Evolutionary conservation across 2,888 invertebrate species (phyloP).

Genomic region (Xanthorhoe spadicearia): DNA sequence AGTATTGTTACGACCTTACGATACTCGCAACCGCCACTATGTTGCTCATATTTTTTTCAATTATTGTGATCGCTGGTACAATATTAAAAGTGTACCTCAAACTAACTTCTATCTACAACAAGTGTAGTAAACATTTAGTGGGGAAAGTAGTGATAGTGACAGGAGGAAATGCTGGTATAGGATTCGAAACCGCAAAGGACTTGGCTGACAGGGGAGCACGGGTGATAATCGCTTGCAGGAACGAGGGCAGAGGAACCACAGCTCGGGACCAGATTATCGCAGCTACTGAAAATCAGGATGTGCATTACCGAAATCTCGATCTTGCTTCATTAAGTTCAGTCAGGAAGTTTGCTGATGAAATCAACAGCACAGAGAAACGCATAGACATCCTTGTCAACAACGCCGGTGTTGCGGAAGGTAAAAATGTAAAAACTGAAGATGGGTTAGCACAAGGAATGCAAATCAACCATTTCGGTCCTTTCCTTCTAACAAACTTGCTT

Average conservation of each 20-base stretch:
- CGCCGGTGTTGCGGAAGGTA: slow-evolving; percentile 77
- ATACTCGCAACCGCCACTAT: slow-evolving; percentile 5
- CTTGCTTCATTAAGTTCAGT: slow-evolving; percentile 82
- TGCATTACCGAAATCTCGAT: slow-evolving; percentile 75
- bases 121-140: slow-evolving; percentile 80
- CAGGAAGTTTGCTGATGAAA: slow-evolving; percentile 85
- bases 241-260: slow-evolving; percentile 86
- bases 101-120: slow-evolving; percentile 53
- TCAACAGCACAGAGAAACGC: slow-evolving; percentile 79
- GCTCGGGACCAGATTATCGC: slow-evolving; percentile 65
- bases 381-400: slow-evolving; percentile 87
- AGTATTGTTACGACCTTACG: neutral
- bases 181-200: slow-evolving; percentile 89
- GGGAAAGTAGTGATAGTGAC: slow-evolving; percentile 95
- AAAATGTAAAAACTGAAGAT: slow-evolving; percentile 82
- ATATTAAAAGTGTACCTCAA: slow-evolving; percentile 24
- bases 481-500: slow-evolving; percentile 87
- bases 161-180: slow-evolving; percentile 93
- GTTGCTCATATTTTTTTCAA: slow-evolving; percentile 13
- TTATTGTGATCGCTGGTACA: slow-evolving; percentile 8
- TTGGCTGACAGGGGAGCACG: slow-evolving; percentile 89
- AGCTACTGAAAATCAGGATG: slow-evolving; percentile 58
- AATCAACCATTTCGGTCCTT: slow-evolving; percentile 86
- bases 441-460: slow-evolving; percentile 86
- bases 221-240: slow-evolving; percentile 92